Evolutionary conservation across 2,888 invertebrate species (phyloP).

Genomic region (Erannis defoliaria): DNA sequence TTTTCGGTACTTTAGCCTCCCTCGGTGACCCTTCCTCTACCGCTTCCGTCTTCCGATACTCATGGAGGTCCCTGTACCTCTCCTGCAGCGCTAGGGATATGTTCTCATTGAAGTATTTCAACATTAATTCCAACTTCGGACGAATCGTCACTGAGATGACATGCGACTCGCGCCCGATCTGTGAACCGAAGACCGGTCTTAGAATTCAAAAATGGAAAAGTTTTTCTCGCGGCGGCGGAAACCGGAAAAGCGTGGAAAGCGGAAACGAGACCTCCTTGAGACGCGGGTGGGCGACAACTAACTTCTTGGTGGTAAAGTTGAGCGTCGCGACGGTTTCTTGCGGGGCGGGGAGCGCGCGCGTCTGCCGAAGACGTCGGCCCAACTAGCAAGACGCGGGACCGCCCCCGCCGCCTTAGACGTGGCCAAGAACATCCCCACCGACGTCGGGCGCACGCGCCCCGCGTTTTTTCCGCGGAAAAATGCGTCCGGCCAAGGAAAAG

Average conservation of each 20-base stretch:
- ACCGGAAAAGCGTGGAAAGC: conserved; percentile 63
- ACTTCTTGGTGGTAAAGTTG: conserved; percentile 87
- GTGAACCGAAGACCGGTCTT: conserved; percentile 38
- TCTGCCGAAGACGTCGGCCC: conserved; percentile 84
- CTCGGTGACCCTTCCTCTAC: conserved; percentile 82
- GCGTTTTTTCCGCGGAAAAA: conserved; percentile 86
- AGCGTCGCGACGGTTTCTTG: conserved; percentile 85
- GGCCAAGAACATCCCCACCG: conserved; percentile 85
- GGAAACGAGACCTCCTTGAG: conserved; percentile 85
- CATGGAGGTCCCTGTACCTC: conserved; percentile 86
- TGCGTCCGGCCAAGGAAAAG: conserved; percentile 85
- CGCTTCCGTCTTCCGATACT: conserved; percentile 83
- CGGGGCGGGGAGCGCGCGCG: conserved; percentile 86
- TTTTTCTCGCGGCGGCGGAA: conserved; percentile 39
- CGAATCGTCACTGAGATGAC: conserved; percentile 77
- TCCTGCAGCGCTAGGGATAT: conserved; percentile 86
- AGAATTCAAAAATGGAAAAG: conserved; percentile 60
- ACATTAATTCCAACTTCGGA: conserved; percentile 85
- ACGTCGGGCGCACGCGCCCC: conserved; percentile 83
- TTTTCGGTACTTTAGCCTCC: conserved; percentile 84
- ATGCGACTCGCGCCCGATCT: conserved; percentile 69
- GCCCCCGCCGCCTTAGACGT: conserved; percentile 86
- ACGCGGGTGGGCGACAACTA: conserved; percentile 87
- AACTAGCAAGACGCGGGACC: conserved; percentile 86
- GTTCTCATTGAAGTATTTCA: conserved; percentile 86